Evolutionary conservation across 2,113 vertebrate genomes (phyloP), one percentile per base, ranked within the genome.

Genomic region (Clarias macrocephalus): DNA sequence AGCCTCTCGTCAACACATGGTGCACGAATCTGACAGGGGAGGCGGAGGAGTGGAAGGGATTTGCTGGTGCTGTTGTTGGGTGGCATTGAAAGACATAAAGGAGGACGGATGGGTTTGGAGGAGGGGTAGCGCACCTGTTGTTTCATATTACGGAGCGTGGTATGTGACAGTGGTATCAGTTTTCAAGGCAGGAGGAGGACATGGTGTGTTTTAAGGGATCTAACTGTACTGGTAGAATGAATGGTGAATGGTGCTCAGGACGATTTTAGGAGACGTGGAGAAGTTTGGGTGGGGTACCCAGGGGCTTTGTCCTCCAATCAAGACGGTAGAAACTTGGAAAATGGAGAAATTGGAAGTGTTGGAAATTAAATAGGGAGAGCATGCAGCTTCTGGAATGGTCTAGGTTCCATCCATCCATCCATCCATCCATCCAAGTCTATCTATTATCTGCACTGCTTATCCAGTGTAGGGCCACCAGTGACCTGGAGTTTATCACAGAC

Each of bases 121-220:
- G 30, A 77, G 59, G 23, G 33, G 37, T 30, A 79, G n/a, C 1
- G 56, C 77, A 91, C 85, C 87, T 90, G 89, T 86, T 85, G 87
- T 37, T 56, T 79, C 28, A 88, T 25, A 62, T 85, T 68, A 88
- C 13, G 3, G 80, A 57, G 21, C 5, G 60, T 72, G 82, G 77
- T 66, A 87, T 82, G 83, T 87, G 60, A 82, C 75, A 89, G 85
- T 81, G 76, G 76, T 86, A 70, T 90, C 85, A 9, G 60, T 84
- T 88, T 90, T 85, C 89, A n/a, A 18, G 59, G 33, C 57, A 1
- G 23, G 25, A 85, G 42, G 79, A 60, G 79, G 33, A 57, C 65
- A 59, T 72, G 4, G 65, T 4, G 2, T 13, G 33, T 42, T 42
- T n/a, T 72, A 52, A 33, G 25, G 28, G 56, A 37, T 54, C 80